These are phyloP conservation scores for Bubo blakistoni DNA, from an alignment of 2,113 vertebrate genomes.

Conservation along the genomic window DNA sequence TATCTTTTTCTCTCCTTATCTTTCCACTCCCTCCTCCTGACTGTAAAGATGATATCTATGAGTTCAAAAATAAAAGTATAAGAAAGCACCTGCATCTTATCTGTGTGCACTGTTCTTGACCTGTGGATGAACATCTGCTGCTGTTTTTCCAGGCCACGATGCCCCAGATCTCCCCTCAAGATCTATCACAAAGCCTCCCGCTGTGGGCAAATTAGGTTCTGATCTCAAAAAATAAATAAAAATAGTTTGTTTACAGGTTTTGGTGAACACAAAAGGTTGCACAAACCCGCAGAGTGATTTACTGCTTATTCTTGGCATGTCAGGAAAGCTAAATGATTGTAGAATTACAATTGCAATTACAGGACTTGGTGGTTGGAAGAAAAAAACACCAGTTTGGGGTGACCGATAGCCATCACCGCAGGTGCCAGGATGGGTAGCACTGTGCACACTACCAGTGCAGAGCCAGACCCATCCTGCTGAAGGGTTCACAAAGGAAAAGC, in stretches of 20 bases:
- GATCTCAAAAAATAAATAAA: background rate
- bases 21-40: background rate
- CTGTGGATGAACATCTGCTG: background rate
- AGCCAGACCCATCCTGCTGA: background rate
- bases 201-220: background rate
- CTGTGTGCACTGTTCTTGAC: background rate
- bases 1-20: background rate
- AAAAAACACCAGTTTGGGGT: background rate
- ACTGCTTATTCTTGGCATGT: background rate
- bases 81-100: background rate
- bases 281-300: background rate
- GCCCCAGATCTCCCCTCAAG: background rate
- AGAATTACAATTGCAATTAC: background rate
- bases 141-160: background rate
- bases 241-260: background rate
- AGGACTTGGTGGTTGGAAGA: background rate
- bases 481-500: background rate
- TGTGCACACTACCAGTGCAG: background rate
- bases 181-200: background rate
- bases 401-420: accelerated
- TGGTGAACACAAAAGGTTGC: background rate
- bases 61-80: background rate
- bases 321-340: background rate
- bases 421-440: background rate
- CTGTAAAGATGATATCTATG: background rate